Base-by-base conservation (phyloP, 2,888 invertebrate species). In the Andrena haemorrhoa region DNA sequence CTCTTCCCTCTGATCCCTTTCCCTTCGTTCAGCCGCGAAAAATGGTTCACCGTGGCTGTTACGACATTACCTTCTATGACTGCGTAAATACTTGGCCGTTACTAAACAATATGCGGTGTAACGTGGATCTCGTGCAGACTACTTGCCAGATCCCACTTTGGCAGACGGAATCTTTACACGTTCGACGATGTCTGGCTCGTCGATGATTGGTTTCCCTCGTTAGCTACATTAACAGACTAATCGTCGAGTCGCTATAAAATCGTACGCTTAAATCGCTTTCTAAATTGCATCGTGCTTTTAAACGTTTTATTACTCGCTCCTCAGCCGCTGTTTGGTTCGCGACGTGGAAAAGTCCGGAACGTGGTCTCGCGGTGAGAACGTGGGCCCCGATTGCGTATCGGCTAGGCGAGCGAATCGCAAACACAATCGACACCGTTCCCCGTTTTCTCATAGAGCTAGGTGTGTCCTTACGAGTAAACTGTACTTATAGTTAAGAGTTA, bases 1-100 rank as follows among this genome's bases (percentile, higher is more conserved):
- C 20, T 53, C 16, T 47, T 47, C 16, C 16, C 41, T 71, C 26
- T 20, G 33, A 16, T 23, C 26, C 71, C 49, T 53, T 66, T 35
- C 31, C 8, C 7, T 47, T 60, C 20, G 49, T 33, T 4, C 66
- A 47, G 23, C 16, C 26, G 12, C 33, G 6, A 12, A 29, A 49
- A 47, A 70, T 8, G 35, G 23, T 60, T 58, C 66, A 64, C 68
- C 81, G 80, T 73, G 61, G 74, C 74, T 76, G 71, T 82, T 79
- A 79, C 63, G 56, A 75, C 75, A 73, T 66, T 33, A 12, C 61
- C 75, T 16, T 53, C 72, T 85, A 83, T 61, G 73, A 69, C 66
- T 79, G 86, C 86, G 84, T 86, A 86, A 86, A 86, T 86, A 86
- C 79, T 86, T 77, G 84, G 80, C 81, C 64, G 60, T 79, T 56